Conservation (phyloP, 2,113 vertebrate genomes). For the Penelope pileata region DNA sequence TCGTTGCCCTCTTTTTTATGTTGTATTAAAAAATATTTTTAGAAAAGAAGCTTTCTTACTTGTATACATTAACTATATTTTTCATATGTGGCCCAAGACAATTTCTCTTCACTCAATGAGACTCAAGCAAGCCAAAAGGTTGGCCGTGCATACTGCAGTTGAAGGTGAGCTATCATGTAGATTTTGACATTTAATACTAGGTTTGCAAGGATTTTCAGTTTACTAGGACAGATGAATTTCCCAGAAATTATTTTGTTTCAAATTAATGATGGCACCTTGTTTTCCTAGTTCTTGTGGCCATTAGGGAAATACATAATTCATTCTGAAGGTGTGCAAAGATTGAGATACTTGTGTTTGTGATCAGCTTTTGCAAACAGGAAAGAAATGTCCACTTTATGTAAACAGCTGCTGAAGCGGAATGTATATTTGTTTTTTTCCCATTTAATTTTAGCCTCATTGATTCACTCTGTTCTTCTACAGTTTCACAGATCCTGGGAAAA, state of each 20-base stretch:
- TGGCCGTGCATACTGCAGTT: not conserved
- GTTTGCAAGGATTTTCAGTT: not conserved
- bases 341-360: not conserved
- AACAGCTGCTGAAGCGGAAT: not conserved
- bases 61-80: not conserved
- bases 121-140: not conserved
- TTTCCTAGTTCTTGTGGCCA: slow-evolving; percentile 36
- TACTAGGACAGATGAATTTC: slow-evolving; percentile 20
- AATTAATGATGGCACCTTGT: slow-evolving; percentile 49
- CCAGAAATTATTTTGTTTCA: slow-evolving; percentile 9
- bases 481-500: not conserved
- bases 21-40: not conserved
- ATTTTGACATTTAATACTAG: not conserved
- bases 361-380: slow-evolving; percentile 32
- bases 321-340: not conserved
- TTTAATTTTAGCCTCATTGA: not conserved
- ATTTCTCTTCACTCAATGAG: not conserved
- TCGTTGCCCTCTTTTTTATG: too few species aligned
- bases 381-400: slow-evolving; percentile 27
- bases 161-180: not conserved
- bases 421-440: not conserved
- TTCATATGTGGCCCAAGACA: not conserved
- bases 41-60: not conserved
- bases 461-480: not conserved
- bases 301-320: slow-evolving; percentile 54